Conservation (phyloP, 2,888 invertebrate genomes). For the Caenorhabditis drosophilae region DNA sequence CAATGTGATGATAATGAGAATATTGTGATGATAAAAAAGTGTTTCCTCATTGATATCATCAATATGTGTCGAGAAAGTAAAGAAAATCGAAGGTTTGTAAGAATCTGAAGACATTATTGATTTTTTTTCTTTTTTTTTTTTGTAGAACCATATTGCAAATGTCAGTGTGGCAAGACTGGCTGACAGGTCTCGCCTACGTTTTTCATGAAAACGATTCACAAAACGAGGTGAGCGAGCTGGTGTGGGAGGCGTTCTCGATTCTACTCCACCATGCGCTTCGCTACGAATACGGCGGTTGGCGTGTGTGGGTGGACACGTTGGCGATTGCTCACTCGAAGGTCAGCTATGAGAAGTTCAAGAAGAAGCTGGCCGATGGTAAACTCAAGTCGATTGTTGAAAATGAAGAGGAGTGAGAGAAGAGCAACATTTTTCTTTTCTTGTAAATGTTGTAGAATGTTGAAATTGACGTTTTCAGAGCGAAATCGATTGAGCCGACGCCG, state of each 20-base stretch:
- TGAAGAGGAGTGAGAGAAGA: constrained; percentile 7
- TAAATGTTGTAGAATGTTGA: neutral
- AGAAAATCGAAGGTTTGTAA: constrained; percentile 80
- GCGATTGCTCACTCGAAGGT: constrained; percentile 99
- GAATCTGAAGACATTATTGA: neutral
- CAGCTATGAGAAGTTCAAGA: constrained; percentile 93
- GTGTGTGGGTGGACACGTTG: constrained; percentile 99
- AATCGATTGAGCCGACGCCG: constrained; percentile 78
- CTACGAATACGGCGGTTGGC: constrained; percentile 98
- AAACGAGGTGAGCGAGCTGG: constrained; percentile 90
- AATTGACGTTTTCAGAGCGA: constrained; percentile 5
- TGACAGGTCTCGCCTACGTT: constrained; percentile 92
- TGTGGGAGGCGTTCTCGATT: constrained; percentile 95
- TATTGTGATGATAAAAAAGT: constrained; percentile 85
- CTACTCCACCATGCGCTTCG: constrained; percentile 97
- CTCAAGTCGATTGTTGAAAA: constrained; percentile 15
- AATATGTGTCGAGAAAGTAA: constrained; percentile 92
- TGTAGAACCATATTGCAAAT: constrained; percentile 88
- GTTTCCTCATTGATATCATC: constrained; percentile 98
- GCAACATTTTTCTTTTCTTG: too few species aligned
- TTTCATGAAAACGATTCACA: constrained; percentile 78
- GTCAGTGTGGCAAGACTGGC: constrained; percentile 99
- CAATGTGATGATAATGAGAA: constrained; percentile 94
- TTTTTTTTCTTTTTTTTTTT: constrained; percentile 2
- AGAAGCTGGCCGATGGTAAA: constrained; percentile 17